These are phyloP conservation scores for Cyphomyrus plagiostoma DNA, from an alignment of 2,113 vertebrate species.

Conservation along the genomic window DNA sequence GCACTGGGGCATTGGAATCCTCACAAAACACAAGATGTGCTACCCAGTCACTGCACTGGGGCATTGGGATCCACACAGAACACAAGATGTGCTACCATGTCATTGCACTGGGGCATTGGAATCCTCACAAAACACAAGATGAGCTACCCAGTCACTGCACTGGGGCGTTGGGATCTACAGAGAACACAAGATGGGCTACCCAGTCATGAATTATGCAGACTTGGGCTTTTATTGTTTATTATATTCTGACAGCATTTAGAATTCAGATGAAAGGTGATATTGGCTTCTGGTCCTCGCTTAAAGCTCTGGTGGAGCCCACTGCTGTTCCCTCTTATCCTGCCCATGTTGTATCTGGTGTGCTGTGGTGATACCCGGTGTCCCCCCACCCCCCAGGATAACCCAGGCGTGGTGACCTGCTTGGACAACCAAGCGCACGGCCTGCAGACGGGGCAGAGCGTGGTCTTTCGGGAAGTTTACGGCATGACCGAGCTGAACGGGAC, in stretches of 20 bases:
- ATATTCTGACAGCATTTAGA: not conserved
- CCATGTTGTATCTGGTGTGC: not conserved
- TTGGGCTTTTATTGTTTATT: no score
- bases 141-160: no score
- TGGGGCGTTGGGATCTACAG: no score
- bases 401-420: conserved; percentile 88
- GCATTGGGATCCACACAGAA: not conserved
- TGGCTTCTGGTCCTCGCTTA: not conserved
- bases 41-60: no score
- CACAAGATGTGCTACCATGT: no score
- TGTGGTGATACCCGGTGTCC: not conserved
- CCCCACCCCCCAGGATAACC: conserved; percentile 55
- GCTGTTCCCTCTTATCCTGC: not conserved
- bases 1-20: no score
- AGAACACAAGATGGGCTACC: no score
- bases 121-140: no score
- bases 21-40: no score
- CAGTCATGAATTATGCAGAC: no score
- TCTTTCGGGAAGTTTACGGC: conserved; percentile 87
- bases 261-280: not conserved
- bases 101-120: no score
- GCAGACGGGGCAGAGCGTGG: conserved; percentile 82
- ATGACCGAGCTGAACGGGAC: conserved; percentile 83
- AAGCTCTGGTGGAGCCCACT: not conserved
- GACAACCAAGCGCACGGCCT: conserved; percentile 88